Base-by-base conservation (phyloP, 2,888 invertebrate genomes). In the Phortica magna region DNA sequence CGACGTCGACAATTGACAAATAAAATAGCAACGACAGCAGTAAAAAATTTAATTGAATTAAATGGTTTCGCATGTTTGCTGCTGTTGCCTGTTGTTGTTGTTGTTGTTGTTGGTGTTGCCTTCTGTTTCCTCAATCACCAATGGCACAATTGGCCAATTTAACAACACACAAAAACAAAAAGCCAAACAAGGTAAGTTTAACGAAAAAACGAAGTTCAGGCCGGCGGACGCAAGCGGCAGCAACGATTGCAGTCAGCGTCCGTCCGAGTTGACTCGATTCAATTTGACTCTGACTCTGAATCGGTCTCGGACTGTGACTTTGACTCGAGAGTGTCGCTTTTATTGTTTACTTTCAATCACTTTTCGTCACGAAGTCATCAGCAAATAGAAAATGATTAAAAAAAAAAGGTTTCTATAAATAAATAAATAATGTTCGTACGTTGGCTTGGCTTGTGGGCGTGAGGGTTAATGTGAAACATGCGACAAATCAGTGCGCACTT, bases 291-390 rank as follows among this genome's bases (percentile, higher is more conserved):
- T 31, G 31, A 31, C 31, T 2, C 31, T 31, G 31, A 31, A 2
- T 2, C 31, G 31, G 31, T 31, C 31, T 31, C 31, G n/a, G n/a
- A n/a, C n/a, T n/a, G n/a, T n/a, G n/a, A n/a, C n/a, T n/a, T n/a
- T 31, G 31, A 31, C 31, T 31, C 81, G 80, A 77, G 85, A 85
- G 85, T 85, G 85, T 85, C 82, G 88, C 87, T 87, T 88, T 85
- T 87, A 83, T 88, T 89, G 88, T 90, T 90, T 89, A 87, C 87
- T 89, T 90, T 89, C 89, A 90, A 90, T 89, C 90, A 90, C 88
- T 89, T 90, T 90, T 89, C 89, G 90, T 89, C 90, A 90, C 90
- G 90, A 90, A 88, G 83, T 84, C 83, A 84, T 85, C 81, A 85
- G 81, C 84, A 83, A 83, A 83, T 80, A 79, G 77, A 80, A 77